Conservation (phyloP, 2,113 vertebrate species). For the Plestiodon gilberti region DNA sequence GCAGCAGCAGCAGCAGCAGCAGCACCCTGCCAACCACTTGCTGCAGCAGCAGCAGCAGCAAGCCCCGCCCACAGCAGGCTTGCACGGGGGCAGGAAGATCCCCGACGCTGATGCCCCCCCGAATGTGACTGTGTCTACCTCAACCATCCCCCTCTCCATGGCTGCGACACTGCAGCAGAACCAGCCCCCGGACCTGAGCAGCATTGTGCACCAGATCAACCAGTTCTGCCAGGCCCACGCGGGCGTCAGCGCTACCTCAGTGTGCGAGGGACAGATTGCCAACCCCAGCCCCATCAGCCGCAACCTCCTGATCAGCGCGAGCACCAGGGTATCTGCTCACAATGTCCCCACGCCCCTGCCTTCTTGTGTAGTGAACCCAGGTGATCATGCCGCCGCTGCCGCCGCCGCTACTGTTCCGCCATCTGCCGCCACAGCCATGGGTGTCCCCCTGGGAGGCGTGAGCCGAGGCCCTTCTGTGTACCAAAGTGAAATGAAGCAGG, state of each 20-base stretch:
- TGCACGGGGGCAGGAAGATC: constrained; percentile 91
- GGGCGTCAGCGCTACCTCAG: constrained; percentile 90
- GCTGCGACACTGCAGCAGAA: constrained; percentile 92
- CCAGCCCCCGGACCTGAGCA: constrained; percentile 93
- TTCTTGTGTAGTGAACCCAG: constrained; percentile 89
- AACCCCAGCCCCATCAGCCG: constrained; percentile 98
- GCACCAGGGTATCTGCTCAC: constrained; percentile 94
- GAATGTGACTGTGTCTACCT: constrained; percentile 99
- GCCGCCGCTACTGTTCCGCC: constrained; percentile 74
- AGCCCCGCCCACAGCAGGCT: constrained; percentile 79
- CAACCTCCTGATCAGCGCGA: constrained; percentile 97
- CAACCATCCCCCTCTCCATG: constrained; percentile 99
- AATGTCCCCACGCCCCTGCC: constrained; percentile 79
- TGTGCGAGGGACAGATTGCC: constrained; percentile 98
- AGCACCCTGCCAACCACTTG: constrained; percentile 78
- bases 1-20: constrained; percentile 79
- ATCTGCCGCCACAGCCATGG: constrained; percentile 71
- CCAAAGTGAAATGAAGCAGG: constrained; percentile 88
- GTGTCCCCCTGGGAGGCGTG: constrained; percentile 82
- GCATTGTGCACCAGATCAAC: constrained; percentile 99
- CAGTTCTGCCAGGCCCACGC: constrained; percentile 97
- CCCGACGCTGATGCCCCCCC: constrained; percentile 94
- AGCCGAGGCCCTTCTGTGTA: constrained; percentile 88
- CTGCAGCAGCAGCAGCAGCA: constrained; percentile 81
- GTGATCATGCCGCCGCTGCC: constrained; percentile 85